Evolutionary conservation across 1,140 invertebrate species (phyloP).

Genomic region (Chelonus insularis): DNA sequence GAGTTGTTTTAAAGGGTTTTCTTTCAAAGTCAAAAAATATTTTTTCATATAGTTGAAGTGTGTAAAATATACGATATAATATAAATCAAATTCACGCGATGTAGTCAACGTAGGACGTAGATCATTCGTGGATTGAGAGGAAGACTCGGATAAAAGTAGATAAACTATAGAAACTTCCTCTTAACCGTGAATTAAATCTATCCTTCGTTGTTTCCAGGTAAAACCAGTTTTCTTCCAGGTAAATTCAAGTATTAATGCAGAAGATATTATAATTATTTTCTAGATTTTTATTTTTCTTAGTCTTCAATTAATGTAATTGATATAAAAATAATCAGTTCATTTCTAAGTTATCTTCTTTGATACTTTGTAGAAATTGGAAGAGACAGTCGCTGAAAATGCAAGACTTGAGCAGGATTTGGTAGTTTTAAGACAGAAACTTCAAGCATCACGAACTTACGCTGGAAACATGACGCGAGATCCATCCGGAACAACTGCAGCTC

Average conservation of each 20-base stretch:
- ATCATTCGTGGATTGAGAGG: conserved; percentile 14
- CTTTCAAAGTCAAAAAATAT: too few relatives aligned
- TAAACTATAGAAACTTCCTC: conserved; percentile 15
- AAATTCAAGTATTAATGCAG: conserved; percentile 32
- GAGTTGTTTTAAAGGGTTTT: too few relatives aligned
- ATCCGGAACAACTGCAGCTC: conserved; percentile 65
- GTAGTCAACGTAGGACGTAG: not conserved
- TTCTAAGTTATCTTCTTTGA: conserved; percentile 12
- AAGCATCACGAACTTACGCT: conserved; percentile 63
- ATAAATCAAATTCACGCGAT: not conserved
- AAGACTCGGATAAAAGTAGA: conserved; percentile 1
- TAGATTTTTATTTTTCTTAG: conserved; percentile 19
- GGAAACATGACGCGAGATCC: conserved; percentile 48
- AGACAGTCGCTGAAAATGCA: conserved; percentile 86
- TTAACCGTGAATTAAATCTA: conserved; percentile 33
- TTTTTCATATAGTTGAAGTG: too few relatives aligned
- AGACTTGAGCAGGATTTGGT: conserved; percentile 85
- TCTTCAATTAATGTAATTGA: not conserved
- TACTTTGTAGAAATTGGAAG: conserved; percentile 77
- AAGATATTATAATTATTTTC: not conserved
- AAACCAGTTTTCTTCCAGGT: conserved; percentile 49
- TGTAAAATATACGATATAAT: too few relatives aligned
- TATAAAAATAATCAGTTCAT: not conserved
- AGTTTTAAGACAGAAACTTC: conserved; percentile 80
- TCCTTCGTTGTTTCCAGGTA: conserved; percentile 47